A percentile compares a stretch with the other conserved stretches of the same genome.
Evolutionary conservation across 2,797 vertebrate genomes (phyloP).

Genomic region (Phrynocephalus guinanensis): DNA sequence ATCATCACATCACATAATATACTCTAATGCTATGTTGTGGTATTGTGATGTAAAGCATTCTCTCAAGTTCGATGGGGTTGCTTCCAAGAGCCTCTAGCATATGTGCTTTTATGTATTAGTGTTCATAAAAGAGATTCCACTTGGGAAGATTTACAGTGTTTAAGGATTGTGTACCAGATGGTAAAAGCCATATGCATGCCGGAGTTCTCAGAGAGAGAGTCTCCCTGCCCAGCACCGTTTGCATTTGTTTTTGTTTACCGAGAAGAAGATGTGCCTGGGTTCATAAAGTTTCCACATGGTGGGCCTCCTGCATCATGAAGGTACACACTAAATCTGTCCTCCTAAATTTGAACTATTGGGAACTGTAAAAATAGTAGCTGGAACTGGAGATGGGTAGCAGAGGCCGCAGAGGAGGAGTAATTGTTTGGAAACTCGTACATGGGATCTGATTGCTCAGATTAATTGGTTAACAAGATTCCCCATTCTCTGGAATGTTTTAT

Average conservation of each 20-base stretch:
- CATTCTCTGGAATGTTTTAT: conserved; percentile 39
- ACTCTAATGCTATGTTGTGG: conserved; percentile 14
- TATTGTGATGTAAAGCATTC: conserved; percentile 36
- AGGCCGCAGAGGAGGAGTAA: conserved; percentile 56
- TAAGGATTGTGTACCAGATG: conserved; percentile 69
- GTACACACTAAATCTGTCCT: conserved; percentile 71
- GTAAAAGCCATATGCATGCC: conserved; percentile 60
- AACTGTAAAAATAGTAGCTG: conserved; percentile 67
- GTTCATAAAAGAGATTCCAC: conserved; percentile 60
- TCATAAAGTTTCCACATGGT: conserved; percentile 70
- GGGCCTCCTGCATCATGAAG: conserved; percentile 68
- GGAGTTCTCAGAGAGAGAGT: conserved; percentile 38
- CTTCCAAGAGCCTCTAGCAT: conserved; percentile 40
- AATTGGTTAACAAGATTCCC: conserved; percentile 44
- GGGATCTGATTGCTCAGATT: conserved; percentile 54
- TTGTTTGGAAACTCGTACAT: conserved; percentile 58
- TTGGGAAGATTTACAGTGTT: conserved; percentile 68
- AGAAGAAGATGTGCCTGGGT: conserved; percentile 62
- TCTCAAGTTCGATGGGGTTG: conserved; percentile 45
- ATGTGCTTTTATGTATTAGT: conserved; percentile 58
- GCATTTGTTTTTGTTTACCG: conserved; percentile 74
- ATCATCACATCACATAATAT: conserved; percentile 31
- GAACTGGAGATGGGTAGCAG: conserved; percentile 60
- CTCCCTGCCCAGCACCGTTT: neutral
- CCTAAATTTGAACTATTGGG: conserved; percentile 58